These are phyloP conservation scores for Catharus fuscescens DNA, from an alignment of 2,113 vertebrate genomes.

Conservation along the genomic window DNA sequence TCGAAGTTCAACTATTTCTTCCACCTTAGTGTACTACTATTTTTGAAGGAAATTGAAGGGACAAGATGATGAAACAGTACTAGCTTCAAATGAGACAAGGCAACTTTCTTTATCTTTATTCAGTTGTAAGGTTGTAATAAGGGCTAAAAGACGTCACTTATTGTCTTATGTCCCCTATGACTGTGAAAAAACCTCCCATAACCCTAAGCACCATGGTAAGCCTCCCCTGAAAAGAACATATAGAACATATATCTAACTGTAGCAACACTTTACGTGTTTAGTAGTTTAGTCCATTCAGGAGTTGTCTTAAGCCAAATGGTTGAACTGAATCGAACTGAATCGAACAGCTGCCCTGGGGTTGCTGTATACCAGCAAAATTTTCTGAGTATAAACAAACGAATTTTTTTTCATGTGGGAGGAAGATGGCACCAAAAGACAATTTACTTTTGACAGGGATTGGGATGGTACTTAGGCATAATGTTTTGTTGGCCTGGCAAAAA, in stretches of 20 bases:
- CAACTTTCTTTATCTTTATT: not conserved
- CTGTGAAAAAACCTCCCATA: not conserved
- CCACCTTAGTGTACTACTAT: not conserved
- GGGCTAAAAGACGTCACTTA: not conserved
- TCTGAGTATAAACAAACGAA: not conserved
- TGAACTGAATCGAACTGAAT: not conserved
- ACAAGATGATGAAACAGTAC: not conserved
- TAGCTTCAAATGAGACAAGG: not conserved
- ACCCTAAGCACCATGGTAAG: not conserved
- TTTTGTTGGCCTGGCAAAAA: conserved; percentile 24
- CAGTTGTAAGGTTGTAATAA: not conserved
- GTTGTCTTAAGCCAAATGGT: not conserved
- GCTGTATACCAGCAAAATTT: not conserved
- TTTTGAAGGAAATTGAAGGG: not conserved
- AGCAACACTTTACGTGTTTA: fast-evolving
- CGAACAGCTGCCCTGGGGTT: not conserved
- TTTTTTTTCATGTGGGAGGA: not conserved
- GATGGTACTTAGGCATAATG: not conserved
- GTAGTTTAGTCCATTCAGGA: not conserved
- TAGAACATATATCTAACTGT: not conserved
- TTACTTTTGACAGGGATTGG: not conserved
- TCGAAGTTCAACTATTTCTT: not conserved
- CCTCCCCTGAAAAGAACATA: not conserved
- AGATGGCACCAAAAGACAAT: not conserved
- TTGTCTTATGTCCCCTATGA: not conserved